Conservation (phyloP, 2,113 vertebrate species). For the Octodon degus region DNA sequence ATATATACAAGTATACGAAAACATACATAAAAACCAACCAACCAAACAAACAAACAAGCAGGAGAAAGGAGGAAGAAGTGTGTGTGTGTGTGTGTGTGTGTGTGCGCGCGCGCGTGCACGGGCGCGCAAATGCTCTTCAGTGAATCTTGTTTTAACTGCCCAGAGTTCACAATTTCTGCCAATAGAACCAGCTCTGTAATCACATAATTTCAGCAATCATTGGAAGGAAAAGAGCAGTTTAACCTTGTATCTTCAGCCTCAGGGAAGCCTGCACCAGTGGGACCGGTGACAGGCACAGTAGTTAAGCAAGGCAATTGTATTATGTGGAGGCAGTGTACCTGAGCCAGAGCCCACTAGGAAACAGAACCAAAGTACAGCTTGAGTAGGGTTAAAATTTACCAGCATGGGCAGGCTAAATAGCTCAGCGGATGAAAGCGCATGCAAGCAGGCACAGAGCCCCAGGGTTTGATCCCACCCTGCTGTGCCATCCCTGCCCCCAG, state of each 20-base stretch:
- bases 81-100: too few relatives aligned
- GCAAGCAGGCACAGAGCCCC: too few relatives aligned
- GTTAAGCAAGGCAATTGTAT: not conserved
- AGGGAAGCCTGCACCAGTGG: not conserved
- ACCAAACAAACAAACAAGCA: not conserved
- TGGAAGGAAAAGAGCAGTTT: not conserved
- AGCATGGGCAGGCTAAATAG: too few relatives aligned
- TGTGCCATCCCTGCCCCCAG: too few relatives aligned
- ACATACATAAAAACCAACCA: not conserved
- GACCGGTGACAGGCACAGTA: not conserved
- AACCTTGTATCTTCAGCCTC: not conserved
- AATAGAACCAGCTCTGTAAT: not conserved
- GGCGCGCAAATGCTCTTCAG: not conserved
- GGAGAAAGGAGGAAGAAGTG: rapidly evolving
- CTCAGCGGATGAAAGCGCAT: too few relatives aligned
- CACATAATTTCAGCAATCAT: not conserved
- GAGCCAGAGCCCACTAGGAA: not conserved
- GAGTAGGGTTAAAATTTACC: not conserved
- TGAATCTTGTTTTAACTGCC: not conserved
- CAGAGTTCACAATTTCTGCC: not conserved
- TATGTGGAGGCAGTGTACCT: not conserved
- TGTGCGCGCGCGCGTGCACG: too few relatives aligned
- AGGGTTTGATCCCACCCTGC: too few relatives aligned
- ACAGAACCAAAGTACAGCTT: not conserved
- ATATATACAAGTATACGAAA: not conserved